Evolutionary conservation across 2,888 invertebrate species (phyloP), one percentile per base, ranked within the genome.

Genomic region (Drosophila picticornis): DNA sequence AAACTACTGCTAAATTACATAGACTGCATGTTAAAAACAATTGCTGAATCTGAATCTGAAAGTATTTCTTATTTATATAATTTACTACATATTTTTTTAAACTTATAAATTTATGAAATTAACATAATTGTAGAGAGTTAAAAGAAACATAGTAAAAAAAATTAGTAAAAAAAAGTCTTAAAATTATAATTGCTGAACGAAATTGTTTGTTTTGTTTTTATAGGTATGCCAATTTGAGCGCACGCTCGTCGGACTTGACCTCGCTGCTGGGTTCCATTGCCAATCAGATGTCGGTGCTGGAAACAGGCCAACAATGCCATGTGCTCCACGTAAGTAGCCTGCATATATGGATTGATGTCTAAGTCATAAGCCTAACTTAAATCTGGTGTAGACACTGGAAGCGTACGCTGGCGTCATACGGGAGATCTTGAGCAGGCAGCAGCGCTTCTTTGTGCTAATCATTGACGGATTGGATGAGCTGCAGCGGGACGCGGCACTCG

Each of bases 391-490:
- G 96, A 96, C 96, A 80, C 95, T 97, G 91, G 95, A 95, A 76
- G 95, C 96, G 0, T 96, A 98, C 88, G 95, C 96, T 22, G 92
- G 94, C 64, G 94, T 95, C 31, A 94, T 96, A 75, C 79, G 88
- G n/a, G 87, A 88, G 9, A 79, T 91, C 31, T 75, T 93, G 48
- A 91, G 86, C 29, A 84, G 83, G 31, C 90, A 88, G 52, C 92
- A 92, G 89, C 94, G 95, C 78, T 94, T 95, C 55, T 93, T 96
- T 69, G 94, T 97, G 60, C 94, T 98, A 75, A 94, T 97, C 58
- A 94, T 98, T 80, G 97, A 97, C 90, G 97, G 97, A 0, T 94
- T 97, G 51, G 96, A 96, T 90, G 95, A 95, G 91, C 94, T 93
- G 64, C 73, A 91, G 51, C 70, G 80, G 19, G 91, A 90, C 56